Conservation (phyloP, 1,140 invertebrate genomes). For the Parapsyche elsis region DNA sequence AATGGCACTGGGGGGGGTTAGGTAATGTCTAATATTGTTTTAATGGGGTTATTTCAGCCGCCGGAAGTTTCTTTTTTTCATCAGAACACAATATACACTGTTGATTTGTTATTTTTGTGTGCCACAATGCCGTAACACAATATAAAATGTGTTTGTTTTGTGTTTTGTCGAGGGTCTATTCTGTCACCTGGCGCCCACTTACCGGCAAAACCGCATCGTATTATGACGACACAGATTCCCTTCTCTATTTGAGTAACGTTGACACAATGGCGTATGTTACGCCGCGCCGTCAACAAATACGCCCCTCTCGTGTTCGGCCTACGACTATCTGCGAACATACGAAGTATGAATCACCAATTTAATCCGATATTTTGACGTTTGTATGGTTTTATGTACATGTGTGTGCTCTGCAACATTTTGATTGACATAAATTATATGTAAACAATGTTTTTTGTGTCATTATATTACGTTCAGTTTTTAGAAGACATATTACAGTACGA, state of each 20-base stretch:
- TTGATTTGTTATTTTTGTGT: neutral
- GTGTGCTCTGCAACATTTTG: too few species aligned
- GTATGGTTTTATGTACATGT: too few species aligned
- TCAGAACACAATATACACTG: neutral
- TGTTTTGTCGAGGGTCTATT: constrained; percentile 1
- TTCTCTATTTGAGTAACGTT: constrained; percentile 24
- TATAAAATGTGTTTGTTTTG: neutral
- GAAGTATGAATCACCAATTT: too few species aligned
- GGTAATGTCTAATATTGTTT: neutral
- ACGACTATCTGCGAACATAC: neutral
- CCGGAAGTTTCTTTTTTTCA: constrained; percentile 6
- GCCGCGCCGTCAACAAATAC: constrained; percentile 18
- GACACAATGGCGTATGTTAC: neutral
- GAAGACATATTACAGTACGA: too few species aligned
- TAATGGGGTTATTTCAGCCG: constrained; percentile 3
- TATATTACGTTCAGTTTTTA: too few species aligned
- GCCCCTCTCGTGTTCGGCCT: neutral
- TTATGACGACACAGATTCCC: constrained; percentile 19
- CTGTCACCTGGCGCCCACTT: constrained; percentile 33
- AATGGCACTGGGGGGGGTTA: too few species aligned
- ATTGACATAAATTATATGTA: too few species aligned
- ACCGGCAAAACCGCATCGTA: neutral
- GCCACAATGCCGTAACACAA: neutral
- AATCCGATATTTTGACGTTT: too few species aligned
- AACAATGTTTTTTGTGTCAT: too few species aligned